A percentile compares a stretch with the other conserved stretches of the same genome.
Evolutionary conservation across 2,888 invertebrate species (phyloP).

Genomic region (Morpho helenor): DNA sequence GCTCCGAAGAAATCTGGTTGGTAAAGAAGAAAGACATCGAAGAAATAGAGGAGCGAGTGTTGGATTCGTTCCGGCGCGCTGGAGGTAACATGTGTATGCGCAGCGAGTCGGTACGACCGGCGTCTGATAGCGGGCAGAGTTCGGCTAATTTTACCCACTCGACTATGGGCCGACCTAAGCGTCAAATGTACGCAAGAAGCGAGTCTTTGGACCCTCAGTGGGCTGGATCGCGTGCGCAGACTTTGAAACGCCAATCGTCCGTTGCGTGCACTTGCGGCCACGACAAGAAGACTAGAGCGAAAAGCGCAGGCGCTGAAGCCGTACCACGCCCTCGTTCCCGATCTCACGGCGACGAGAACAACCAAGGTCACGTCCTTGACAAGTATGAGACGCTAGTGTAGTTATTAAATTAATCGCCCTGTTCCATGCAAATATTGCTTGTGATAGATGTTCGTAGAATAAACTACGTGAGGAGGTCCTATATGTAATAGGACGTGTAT

Average conservation of each 20-base stretch:
- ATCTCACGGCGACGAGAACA: slow-evolving; percentile 62
- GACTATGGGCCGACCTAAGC: slow-evolving; percentile 51
- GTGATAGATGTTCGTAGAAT: slow-evolving; percentile 37
- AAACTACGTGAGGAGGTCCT: slow-evolving; percentile 16
- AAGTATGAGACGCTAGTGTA: slow-evolving; percentile 75
- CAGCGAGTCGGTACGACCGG: slow-evolving; percentile 45
- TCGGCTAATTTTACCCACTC: slow-evolving; percentile 45
- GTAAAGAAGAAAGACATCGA: slow-evolving; percentile 76
- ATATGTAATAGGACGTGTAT: slow-evolving; percentile 13
- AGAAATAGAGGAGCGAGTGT: slow-evolving; percentile 67
- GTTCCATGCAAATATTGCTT: slow-evolving; percentile 38
- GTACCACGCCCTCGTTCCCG: slow-evolving; percentile 55
- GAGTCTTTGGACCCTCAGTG: slow-evolving; percentile 66
- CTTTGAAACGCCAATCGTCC: slow-evolving; percentile 64
- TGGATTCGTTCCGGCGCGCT: slow-evolving; percentile 66
- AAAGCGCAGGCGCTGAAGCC: slow-evolving; percentile 44
- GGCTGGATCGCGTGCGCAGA: slow-evolving; percentile 57
- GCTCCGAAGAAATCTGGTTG: slow-evolving; percentile 72
- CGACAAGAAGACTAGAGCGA: slow-evolving; percentile 63
- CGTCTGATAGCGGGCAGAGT: slow-evolving; percentile 53
- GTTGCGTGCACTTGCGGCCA: slow-evolving; percentile 72
- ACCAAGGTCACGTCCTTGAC: slow-evolving; percentile 64
- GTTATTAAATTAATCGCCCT: slow-evolving; percentile 25
- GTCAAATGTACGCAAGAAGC: slow-evolving; percentile 58
- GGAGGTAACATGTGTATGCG: slow-evolving; percentile 53